These are phyloP conservation scores for Azemiops feae DNA, from an alignment of 2,113 vertebrate genomes.

Conservation along the genomic window DNA sequence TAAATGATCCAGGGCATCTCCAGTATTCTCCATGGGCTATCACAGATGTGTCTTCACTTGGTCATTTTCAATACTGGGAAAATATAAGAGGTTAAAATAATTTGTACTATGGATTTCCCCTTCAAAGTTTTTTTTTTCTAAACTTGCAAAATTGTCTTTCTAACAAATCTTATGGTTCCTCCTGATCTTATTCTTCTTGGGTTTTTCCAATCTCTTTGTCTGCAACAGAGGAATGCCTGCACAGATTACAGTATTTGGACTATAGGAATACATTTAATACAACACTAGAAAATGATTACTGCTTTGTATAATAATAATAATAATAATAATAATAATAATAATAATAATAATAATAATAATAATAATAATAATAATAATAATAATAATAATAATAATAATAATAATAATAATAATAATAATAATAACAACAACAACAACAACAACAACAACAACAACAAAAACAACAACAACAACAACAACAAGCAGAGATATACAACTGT, in stretches of 20 bases:
- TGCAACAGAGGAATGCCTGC: background rate
- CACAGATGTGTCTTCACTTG: background rate
- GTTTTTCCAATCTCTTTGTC: background rate
- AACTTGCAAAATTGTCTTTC: background rate
- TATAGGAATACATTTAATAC: background rate
- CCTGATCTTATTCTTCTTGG: background rate
- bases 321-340: too few species aligned
- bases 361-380: too few species aligned
- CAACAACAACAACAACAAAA: too few species aligned
- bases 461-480: too few species aligned
- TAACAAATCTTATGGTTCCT: background rate
- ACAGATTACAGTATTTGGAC: background rate
- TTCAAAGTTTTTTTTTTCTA: background rate
- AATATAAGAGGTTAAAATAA: background rate
- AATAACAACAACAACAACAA: too few species aligned
- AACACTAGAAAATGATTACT: too few species aligned
- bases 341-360: too few species aligned
- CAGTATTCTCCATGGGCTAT: background rate
- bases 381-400: too few species aligned
- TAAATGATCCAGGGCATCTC: background rate
- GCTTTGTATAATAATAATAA: too few species aligned
- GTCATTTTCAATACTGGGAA: background rate
- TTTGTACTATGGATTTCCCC: background rate
- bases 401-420: too few species aligned
- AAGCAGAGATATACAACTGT: too few species aligned